Base-by-base conservation (phyloP, 2,113 vertebrate genomes). In the Plecotus auritus region DNA sequence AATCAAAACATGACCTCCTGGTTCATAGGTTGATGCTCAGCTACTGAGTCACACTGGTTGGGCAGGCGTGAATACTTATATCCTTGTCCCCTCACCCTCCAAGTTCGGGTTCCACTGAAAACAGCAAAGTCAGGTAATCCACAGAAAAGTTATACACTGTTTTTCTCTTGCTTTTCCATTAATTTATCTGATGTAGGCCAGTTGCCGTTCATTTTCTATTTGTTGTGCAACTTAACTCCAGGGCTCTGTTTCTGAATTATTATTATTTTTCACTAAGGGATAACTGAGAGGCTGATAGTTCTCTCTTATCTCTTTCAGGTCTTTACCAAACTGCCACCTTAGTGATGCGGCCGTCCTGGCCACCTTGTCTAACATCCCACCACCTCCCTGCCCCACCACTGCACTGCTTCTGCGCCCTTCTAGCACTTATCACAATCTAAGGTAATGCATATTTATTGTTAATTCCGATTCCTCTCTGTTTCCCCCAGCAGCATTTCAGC, bases 201-300 rank as follows among this genome's bases (percentile, higher is more conserved):
- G 90, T 97, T 96, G 59, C 54, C 90, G 96, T 94, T 96, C 89
- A 69, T 94, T 96, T 97, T 95, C 95, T 95, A 85, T 96, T 95
- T 97, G 89, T 69, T 90, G 83, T 90, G 83, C 74, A 96, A 97
- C 59, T 95, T 95, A 94, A 96, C 95, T 97, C 93, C 92, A 96
- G 89, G 96, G 88, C 35, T 70, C 67, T 80, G 91, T 88, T 96
- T 96, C 67, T 92, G 95, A 97, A 96, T 88, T 70, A 86, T 51
- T 18, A 10, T 35, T 81, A 45, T 72, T 54, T 84, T 84, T 72
- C 13, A 26, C 35, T 51, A 85, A 85, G 40, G 82, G 54, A 47
- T 20, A 91, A 76, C 20, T 26, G 67, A 83, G 47, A 18, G 54
- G 47, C 54, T 73, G 14, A 45, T 1, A 54, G 30, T 13, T 54